A percentile compares a stretch with the other conserved stretches of the same genome.
These are phyloP conservation scores for Nomada goodeniana DNA, from an alignment of 2,888 invertebrate genomes.

Conservation along the genomic window DNA sequence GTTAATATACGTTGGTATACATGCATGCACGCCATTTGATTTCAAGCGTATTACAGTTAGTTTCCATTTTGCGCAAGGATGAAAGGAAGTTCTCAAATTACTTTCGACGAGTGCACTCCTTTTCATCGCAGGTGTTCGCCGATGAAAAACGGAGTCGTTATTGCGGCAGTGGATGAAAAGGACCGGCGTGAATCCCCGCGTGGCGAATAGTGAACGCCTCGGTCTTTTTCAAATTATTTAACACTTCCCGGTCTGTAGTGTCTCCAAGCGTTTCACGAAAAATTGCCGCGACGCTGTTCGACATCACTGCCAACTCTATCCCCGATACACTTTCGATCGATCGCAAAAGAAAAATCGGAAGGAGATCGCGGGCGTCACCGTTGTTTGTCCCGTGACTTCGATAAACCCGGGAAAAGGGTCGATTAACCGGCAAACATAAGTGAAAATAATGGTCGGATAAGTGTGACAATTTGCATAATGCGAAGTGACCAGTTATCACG, in stretches of 20 bases:
- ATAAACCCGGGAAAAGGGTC: neutral
- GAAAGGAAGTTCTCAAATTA: conserved; percentile 26
- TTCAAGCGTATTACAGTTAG: neutral
- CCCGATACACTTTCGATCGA: too few species aligned
- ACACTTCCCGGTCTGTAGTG: neutral
- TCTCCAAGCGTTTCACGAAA: neutral
- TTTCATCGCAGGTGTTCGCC: conserved; percentile 15
- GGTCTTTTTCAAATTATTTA: conserved; percentile 2
- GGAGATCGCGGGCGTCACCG: neutral
- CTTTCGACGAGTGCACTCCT: conserved; percentile 6
- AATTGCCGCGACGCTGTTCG: neutral
- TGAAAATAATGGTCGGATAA: conserved; percentile 35
- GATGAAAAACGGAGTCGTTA: conserved; percentile 15
- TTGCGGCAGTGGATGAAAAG: neutral
- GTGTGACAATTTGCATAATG: conserved; percentile 49
- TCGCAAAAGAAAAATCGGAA: neutral
- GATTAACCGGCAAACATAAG: conserved; percentile 22
- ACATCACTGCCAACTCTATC: neutral
- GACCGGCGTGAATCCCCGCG: neutral
- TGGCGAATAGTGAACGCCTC: neutral
- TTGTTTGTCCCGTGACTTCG: conserved; percentile 27
- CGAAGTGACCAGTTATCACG: conserved; percentile 28
- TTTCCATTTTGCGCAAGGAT: neutral
- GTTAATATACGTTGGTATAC: too few species aligned
- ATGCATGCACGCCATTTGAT: too few species aligned